Percentiles rank a stretch among this genome's conserved stretches.
These are phyloP conservation scores for Drosophila carrolli DNA, from an alignment of 1,140 invertebrate species.

Conservation along the genomic window DNA sequence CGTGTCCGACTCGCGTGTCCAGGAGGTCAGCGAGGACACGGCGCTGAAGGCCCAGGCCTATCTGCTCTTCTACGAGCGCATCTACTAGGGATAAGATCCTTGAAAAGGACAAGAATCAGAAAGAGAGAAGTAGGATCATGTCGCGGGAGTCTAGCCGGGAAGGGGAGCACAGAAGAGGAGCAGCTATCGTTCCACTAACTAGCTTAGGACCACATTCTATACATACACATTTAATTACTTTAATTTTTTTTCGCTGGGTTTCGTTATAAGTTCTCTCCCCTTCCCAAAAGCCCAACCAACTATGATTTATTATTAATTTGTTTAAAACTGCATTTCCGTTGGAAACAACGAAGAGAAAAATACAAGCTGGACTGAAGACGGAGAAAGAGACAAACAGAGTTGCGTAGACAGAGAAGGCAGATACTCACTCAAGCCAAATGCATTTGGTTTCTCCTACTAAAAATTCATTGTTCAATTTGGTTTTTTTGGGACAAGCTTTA, in stretches of 20 bases:
- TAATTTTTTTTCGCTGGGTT: conserved; percentile 8
- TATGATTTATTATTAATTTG: conserved; percentile 10
- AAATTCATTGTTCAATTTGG: conserved; percentile 1
- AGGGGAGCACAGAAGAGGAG: not conserved
- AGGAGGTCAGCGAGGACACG: conserved; percentile 90
- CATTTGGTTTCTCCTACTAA: conserved; percentile 22
- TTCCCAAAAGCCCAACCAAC: not conserved
- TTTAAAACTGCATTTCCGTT: conserved; percentile 8
- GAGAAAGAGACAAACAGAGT: not conserved
- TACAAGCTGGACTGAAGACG: conserved; percentile 4
- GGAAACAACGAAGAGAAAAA: not conserved
- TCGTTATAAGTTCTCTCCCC: conserved; percentile 8
- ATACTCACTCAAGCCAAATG: conserved; percentile 11
- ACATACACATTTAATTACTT: conserved; percentile 14
- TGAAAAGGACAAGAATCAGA: not conserved
- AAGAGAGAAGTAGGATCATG: too few relatives aligned
- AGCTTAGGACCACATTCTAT: conserved; percentile 7
- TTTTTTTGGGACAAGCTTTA: conserved; percentile 3
- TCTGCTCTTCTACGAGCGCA: conserved; percentile 97
- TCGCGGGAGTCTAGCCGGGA: not conserved
- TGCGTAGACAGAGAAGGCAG: not conserved
- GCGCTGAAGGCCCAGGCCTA: conserved; percentile 97
- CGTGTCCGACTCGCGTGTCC: conserved; percentile 95
- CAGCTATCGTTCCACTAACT: conserved; percentile 24
- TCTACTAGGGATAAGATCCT: conserved; percentile 86